These are phyloP conservation scores for Octopus sinensis DNA, from an alignment of 1,140 invertebrate genomes.

Conservation along the genomic window DNA sequence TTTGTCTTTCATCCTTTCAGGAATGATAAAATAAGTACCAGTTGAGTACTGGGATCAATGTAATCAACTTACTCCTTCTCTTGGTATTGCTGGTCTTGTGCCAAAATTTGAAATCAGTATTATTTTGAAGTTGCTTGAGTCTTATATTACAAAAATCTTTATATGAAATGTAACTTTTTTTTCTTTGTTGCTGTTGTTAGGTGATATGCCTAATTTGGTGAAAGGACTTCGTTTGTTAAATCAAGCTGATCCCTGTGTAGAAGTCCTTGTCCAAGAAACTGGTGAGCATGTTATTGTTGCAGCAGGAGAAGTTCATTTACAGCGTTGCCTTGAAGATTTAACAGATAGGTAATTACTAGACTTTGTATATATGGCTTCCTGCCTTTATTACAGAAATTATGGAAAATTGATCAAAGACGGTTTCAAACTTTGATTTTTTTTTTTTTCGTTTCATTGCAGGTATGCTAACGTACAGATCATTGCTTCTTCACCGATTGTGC, in stretches of 20 bases:
- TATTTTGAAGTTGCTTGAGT: no score
- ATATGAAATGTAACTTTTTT: not conserved
- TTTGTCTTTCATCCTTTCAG: no score
- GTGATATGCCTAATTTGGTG: slow-evolving; percentile 71
- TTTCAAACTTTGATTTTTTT: not conserved
- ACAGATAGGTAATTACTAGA: slow-evolving; percentile 57
- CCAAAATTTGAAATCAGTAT: no score
- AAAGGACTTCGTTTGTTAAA: slow-evolving; percentile 78
- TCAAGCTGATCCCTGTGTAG: slow-evolving; percentile 89
- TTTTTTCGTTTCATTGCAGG: slow-evolving; percentile 45
- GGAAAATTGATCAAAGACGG: no score
- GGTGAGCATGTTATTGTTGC: slow-evolving; percentile 96
- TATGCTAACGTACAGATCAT: slow-evolving; percentile 86
- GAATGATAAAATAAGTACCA: no score
- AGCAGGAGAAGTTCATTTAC: slow-evolving; percentile 94
- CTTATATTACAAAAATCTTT: no score
- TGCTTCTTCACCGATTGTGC: slow-evolving; percentile 92
- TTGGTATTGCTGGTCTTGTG: no score
- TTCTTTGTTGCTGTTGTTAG: slow-evolving; percentile 31
- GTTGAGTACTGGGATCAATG: no score
- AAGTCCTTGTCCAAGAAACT: slow-evolving; percentile 84
- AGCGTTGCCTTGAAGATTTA: slow-evolving; percentile 88
- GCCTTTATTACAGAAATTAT: no score
- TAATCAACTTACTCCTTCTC: no score
- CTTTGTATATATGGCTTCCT: no score